These are phyloP conservation scores for Scomber scombrus DNA, from an alignment of 2,113 vertebrate species.

Conservation along the genomic window DNA sequence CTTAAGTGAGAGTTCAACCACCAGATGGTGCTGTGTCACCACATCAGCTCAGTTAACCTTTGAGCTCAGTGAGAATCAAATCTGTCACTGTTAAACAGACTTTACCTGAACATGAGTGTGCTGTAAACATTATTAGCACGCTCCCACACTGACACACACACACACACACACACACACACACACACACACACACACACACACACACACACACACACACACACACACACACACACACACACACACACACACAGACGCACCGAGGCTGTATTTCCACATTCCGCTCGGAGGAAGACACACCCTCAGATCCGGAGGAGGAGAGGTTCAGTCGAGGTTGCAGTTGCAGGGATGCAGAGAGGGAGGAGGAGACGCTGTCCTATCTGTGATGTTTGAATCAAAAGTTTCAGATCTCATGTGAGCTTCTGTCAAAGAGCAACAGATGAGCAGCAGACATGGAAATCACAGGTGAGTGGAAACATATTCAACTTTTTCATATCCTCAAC, in stretches of 20 bases:
- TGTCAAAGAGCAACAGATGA: constrained; percentile 15
- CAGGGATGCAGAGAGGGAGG: constrained; percentile 57
- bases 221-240: constrained; percentile 1
- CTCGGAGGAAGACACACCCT: constrained; percentile 63
- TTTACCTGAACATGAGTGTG: not conserved
- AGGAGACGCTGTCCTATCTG: not conserved
- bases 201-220: not conserved
- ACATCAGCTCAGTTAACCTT: constrained; percentile 14
- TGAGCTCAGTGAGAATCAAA: not conserved
- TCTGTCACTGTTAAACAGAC: not conserved
- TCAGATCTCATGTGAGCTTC: not conserved
- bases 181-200: not conserved
- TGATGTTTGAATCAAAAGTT: constrained; percentile 21
- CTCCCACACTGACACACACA: no score
- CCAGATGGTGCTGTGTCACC: constrained; percentile 38
- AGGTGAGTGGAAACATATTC: constrained; percentile 59
- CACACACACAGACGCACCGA: constrained; percentile 8
- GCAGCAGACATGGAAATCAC: constrained; percentile 35
- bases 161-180: not conserved
- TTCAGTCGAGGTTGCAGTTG: constrained; percentile 14
- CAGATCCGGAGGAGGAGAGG: constrained; percentile 31
- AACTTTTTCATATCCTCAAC: not conserved
- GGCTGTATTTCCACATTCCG: constrained; percentile 69
- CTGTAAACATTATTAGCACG: constrained; percentile 1
- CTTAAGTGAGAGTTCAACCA: not conserved